Evolutionary conservation across 2,797 vertebrate genomes (phyloP), one percentile per base, ranked within the genome.

Genomic region (Diceros bicornis): DNA sequence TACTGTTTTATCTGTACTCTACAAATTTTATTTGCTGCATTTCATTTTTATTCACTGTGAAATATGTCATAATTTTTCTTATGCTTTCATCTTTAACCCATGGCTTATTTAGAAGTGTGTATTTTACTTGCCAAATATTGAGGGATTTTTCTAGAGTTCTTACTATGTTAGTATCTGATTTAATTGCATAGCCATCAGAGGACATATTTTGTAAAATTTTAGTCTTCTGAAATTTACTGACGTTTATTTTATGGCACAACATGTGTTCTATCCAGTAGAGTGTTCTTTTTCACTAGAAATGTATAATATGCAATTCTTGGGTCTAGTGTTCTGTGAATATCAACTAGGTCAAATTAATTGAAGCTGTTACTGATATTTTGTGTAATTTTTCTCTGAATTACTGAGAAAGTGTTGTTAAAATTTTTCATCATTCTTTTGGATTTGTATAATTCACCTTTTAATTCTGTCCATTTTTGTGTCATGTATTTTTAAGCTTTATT

Each of bases 1-100:
- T 10, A 29, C 29, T n/a, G 29, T 21, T 55, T 10, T 34, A 55
- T n/a, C 6, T 79, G 6, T 8, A 52, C 64, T 66, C 27, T 78
- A 34, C 25, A 86, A 64, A 3, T 44, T 62, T 91, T 50, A 25
- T 77, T 85, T 50, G 41, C 37, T 59, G 13, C 12, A 27, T 55
- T 90, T 84, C 27, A 79, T 17, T 91, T 94, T 77, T 77, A 29
- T 66, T 79, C 47, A 71, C 44, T 72, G 75, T 71, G 8, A 85
- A 72, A 47, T 52, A 4, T 44, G 44, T 27, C 55, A 62, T 74
- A 64, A 74, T 72, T 32, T 72, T 44, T 9, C 23, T 32, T 27
- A n/a, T 74, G 34, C 13, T 34, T 74, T 81, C 29, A 52, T 52
- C 14, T 52, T 52, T 52, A 52, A 52, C 13, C 50, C 50, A 13